phyloP scores from a whole-genome alignment of 2,797 vertebrate genomes.

The Microctenopoma stevenorrisi region DNA sequence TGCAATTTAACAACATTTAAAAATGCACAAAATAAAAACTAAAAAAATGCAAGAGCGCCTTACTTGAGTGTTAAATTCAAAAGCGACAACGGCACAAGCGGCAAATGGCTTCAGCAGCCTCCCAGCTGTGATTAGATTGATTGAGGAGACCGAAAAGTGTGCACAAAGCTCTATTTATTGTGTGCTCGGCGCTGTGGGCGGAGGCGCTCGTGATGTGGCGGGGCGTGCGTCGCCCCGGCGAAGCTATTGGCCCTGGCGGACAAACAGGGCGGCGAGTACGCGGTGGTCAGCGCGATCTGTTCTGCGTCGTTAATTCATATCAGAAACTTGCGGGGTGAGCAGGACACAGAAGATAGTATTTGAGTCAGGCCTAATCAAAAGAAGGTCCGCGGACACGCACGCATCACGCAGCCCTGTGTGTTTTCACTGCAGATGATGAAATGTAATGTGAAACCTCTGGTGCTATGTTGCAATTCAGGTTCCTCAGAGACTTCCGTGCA shows the following conservation, averaged over 20 bases:
- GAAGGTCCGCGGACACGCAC: constrained; percentile 10
- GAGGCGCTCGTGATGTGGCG: constrained; percentile 60
- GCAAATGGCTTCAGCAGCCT: constrained; percentile 6
- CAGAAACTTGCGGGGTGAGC: neutral
- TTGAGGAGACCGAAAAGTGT: constrained; percentile 31
- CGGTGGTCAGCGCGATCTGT: neutral
- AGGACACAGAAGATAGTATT: constrained; percentile 15
- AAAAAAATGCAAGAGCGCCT: constrained; percentile 29
- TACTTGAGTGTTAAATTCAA: constrained; percentile 65
- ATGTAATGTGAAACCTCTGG: constrained; percentile 1
- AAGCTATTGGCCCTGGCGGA: constrained; percentile 68
- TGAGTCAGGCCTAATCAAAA: constrained; percentile 2
- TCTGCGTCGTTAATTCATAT: constrained; percentile 50
- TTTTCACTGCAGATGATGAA: neutral
- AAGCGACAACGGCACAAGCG: constrained; percentile 21
- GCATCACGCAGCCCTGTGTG: neutral
- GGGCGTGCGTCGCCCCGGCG: constrained; percentile 65
- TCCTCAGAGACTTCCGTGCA: constrained; percentile 20
- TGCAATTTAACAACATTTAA: neutral
- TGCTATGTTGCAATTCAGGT: constrained; percentile 55
- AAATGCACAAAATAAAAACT: neutral
- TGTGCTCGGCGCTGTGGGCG: constrained; percentile 6
- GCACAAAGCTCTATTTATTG: constrained; percentile 70
- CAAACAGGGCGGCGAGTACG: constrained; percentile 47
- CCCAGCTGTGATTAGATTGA: constrained; percentile 11